Conservation (phyloP, 2,113 vertebrate species). For the Perognathus longimembris region DNA sequence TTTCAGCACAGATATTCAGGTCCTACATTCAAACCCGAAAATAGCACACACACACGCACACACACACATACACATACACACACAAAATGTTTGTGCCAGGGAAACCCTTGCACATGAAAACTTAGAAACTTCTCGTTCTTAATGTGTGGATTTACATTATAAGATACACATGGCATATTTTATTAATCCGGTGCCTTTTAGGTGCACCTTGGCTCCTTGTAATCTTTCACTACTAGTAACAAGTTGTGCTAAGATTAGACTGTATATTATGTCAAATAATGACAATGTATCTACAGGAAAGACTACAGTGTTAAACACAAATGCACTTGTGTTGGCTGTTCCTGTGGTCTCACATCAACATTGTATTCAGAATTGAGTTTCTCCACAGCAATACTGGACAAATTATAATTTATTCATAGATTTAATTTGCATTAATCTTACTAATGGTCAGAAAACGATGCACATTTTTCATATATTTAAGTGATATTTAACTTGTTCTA, state of each 20-base stretch:
- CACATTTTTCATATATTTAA: conserved; percentile 6
- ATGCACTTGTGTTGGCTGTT: no score
- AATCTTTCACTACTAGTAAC: background rate
- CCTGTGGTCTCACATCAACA: background rate
- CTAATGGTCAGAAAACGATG: conserved; percentile 11
- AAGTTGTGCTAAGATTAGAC: background rate
- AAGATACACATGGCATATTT: background rate
- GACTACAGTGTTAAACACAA: background rate
- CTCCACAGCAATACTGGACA: background rate
- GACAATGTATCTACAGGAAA: background rate
- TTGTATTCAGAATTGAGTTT: background rate
- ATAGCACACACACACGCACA: no score
- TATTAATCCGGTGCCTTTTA: background rate
- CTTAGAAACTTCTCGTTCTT: background rate
- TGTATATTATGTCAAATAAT: background rate
- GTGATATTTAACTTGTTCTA: background rate
- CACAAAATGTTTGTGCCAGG: no score
- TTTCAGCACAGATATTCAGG: no score
- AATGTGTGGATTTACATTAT: background rate
- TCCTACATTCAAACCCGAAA: no score
- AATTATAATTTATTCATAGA: background rate
- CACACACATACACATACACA: no score
- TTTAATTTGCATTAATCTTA: conserved; percentile 42
- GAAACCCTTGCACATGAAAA: background rate
- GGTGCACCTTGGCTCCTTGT: background rate